These are phyloP conservation scores for Siderastrea siderea DNA, from an alignment of 92 coral and sea anemone species.

Conservation along the genomic window DNA sequence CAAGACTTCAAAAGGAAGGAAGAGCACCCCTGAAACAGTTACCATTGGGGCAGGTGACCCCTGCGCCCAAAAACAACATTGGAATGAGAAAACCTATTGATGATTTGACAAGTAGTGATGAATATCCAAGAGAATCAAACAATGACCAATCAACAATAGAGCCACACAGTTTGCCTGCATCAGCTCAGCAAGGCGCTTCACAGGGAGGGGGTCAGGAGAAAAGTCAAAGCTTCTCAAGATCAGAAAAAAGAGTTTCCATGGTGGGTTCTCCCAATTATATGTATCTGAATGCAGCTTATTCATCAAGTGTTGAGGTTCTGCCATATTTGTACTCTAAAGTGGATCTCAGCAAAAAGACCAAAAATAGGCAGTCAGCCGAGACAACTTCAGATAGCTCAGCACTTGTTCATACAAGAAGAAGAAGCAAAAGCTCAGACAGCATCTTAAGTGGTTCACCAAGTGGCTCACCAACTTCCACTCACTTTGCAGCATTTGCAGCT, in stretches of 20 bases:
- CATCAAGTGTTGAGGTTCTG: conserved; percentile 88
- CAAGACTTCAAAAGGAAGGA: background rate
- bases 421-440: conserved; percentile 72
- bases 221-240: conserved; percentile 18
- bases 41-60: conserved; percentile 23
- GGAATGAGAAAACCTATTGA: conserved; percentile 8
- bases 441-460: conserved; percentile 30
- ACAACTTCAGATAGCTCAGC: conserved; percentile 37
- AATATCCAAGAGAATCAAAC: conserved; percentile 26
- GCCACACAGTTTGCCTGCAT: background rate
- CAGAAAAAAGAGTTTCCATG: conserved; percentile 26
- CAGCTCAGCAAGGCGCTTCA: conserved; percentile 12
- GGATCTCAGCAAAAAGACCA: conserved; percentile 81
- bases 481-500: conserved; percentile 45
- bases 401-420: conserved; percentile 39
- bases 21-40: conserved; percentile 16
- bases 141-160: conserved; percentile 2
- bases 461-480: conserved; percentile 34
- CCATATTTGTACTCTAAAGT: conserved; percentile 85
- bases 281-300: conserved; percentile 81
- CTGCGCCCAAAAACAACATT: conserved; percentile 24
- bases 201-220: background rate
- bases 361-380: conserved; percentile 60
- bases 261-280: conserved; percentile 84
- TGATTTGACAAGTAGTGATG: conserved; percentile 63